Evolutionary conservation across 2,888 invertebrate genomes (phyloP).

Genomic region (Eupithecia subumbrata): DNA sequence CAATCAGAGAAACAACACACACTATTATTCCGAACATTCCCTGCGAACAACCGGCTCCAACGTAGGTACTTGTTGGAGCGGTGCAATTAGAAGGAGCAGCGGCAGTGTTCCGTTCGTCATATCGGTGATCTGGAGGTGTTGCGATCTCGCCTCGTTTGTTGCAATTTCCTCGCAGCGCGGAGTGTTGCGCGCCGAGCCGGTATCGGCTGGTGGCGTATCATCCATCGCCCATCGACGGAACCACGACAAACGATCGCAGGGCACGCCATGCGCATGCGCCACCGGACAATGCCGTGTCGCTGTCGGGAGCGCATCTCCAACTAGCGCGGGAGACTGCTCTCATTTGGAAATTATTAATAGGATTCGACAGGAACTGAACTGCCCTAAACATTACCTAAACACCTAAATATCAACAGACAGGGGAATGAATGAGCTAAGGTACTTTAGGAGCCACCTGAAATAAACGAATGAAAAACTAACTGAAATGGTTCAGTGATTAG

Average conservation of each 20-base stretch:
- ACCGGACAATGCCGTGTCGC: conserved; percentile 40
- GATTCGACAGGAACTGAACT: neutral
- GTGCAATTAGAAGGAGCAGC: conserved; percentile 5
- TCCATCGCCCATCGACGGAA: conserved; percentile 29
- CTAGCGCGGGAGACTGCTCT: conserved; percentile 21
- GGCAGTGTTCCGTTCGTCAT: conserved; percentile 20
- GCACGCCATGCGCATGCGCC: too few relatives aligned
- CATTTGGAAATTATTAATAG: neutral
- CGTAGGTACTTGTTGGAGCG: neutral
- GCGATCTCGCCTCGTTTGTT: conserved; percentile 35
- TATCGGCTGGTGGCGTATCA: conserved; percentile 28
- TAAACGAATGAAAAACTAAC: too few relatives aligned
- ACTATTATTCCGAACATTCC: neutral
- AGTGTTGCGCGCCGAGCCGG: neutral
- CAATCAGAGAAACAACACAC: neutral
- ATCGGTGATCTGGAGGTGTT: conserved; percentile 29
- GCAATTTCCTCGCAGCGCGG: conserved; percentile 20
- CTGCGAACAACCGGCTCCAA: neutral
- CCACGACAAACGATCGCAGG: conserved; percentile 55
- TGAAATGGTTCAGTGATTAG: too few relatives aligned
- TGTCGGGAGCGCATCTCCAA: conserved; percentile 10
- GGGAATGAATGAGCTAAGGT: neutral
- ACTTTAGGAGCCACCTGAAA: too few relatives aligned
- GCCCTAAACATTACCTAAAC: too few relatives aligned
- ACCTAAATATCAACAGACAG: too few relatives aligned